Evolutionary conservation across 2,113 vertebrate genomes (phyloP), one percentile per base, ranked within the genome.

Genomic region (Peromyscus polionotus): DNA sequence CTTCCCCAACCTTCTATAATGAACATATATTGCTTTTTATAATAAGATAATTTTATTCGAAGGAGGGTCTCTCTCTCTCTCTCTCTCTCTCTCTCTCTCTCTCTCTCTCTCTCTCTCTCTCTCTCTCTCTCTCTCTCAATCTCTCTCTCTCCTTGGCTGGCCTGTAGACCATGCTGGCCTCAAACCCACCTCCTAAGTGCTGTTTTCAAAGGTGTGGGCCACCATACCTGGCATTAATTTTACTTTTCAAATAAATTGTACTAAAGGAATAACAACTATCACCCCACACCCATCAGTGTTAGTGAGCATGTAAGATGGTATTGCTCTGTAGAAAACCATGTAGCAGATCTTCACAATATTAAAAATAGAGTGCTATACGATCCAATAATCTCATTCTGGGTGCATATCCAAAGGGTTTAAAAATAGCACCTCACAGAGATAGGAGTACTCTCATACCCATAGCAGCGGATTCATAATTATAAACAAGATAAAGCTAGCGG

Each of bases 1-100:
- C 65, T 94, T 85, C 54, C 65, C 20, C 93, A 92, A 14, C 20
- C 42, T 95, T 76, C 84, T 94, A 42, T 36, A 86, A 42, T 89
- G 17, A 94, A 26, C 20, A 76, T 81, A 20, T 31, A 48, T 90
- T 75, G 7, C 12, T 86, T 83, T 83, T 93, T 89, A 59, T 75
- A 63, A 63, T 51, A 88, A 83, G 13, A 57, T 22, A 90, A 16
- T 59, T 90, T 73, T 59, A 80, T 39, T 92, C 57, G 14, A 28
- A 51, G 51, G 51, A 51, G 51, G 51, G 51, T 11, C 51, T 51
- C 51, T 51, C 4, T 22, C 17, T 61, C 57, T 24, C 61, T 61
- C 61, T 8, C 4, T 61, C 4, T 61, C 17, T 61, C 57, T 61
- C 61, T 61, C 61, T 24, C 4, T 61, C 17, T 22, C 61, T 61